phyloP scores from a whole-genome alignment of 2,113 vertebrate species.

The Sisor rabdophorus region DNA sequence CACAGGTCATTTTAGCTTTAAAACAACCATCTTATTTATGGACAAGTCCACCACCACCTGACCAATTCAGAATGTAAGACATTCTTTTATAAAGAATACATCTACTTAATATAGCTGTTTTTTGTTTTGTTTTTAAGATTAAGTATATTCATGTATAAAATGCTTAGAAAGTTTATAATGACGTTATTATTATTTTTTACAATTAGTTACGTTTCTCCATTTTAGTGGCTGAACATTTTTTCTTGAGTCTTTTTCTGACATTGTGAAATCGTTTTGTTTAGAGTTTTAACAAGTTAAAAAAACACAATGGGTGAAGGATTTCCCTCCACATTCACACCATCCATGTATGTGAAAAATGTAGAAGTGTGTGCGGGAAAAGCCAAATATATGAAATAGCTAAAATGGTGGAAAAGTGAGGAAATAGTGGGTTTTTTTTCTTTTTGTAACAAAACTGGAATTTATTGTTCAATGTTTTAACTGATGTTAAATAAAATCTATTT shows the following conservation, averaged over 20 bases:
- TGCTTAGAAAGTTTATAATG: not conserved
- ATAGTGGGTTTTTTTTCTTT: not conserved
- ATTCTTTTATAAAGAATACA: not conserved
- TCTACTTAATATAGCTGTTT: not conserved
- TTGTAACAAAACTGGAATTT: too few species aligned
- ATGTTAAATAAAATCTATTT: too few species aligned
- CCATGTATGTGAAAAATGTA: constrained; percentile 35
- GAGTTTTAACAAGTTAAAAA: constrained; percentile 37
- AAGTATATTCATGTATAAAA: not conserved
- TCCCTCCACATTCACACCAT: constrained; percentile 40
- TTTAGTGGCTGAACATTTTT: not conserved
- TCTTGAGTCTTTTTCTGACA: not conserved
- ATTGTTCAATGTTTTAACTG: too few species aligned
- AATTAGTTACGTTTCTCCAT: not conserved
- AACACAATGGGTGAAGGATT: constrained; percentile 36
- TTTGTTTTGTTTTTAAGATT: not conserved
- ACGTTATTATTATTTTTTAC: not conserved
- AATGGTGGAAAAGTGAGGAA: not conserved
- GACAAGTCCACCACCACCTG: too few species aligned
- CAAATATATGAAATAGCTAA: constrained; percentile 13
- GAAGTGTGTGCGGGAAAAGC: constrained; percentile 6
- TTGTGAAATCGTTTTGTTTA: not conserved
- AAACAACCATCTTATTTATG: too few species aligned
- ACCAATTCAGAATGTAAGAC: too few species aligned
- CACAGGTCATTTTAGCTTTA: too few species aligned